phyloP scores from a whole-genome alignment of 2,113 vertebrate species.

The Scomber japonicus region DNA sequence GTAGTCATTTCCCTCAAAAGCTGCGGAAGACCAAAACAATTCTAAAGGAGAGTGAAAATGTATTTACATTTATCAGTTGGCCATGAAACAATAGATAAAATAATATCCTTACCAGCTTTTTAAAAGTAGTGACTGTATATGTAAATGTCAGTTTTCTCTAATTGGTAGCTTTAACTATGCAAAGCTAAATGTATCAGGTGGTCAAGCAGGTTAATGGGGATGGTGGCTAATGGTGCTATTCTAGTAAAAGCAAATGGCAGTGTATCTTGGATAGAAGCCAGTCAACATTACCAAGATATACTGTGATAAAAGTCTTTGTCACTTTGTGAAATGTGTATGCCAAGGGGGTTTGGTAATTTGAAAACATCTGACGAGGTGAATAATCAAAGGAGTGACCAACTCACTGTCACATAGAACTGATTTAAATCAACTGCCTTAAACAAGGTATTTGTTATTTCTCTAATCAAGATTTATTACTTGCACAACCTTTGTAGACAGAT shows the following conservation, averaged over 20 bases:
- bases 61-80: too few relatives aligned
- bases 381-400: not conserved
- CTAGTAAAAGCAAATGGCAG: slow-evolving; percentile 1
- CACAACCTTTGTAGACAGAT: not conserved
- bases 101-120: too few relatives aligned
- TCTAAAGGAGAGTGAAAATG: too few relatives aligned
- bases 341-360: not conserved
- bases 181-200: not conserved
- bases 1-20: too few relatives aligned
- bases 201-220: not conserved
- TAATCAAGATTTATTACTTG: not conserved
- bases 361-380: not conserved
- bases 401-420: not conserved
- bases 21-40: too few relatives aligned
- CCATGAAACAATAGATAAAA: too few relatives aligned
- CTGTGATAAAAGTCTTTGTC: not conserved
- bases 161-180: not conserved
- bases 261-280: slow-evolving; percentile 13
- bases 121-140: too few relatives aligned
- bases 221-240: not conserved
- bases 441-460: not conserved
- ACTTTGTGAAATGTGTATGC: slow-evolving; percentile 6
- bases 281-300: slow-evolving; percentile 9
- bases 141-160: too few relatives aligned
- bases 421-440: not conserved